These are phyloP conservation scores for Sisyra terminalis DNA, from an alignment of 2,888 invertebrate species.

Conservation along the genomic window DNA sequence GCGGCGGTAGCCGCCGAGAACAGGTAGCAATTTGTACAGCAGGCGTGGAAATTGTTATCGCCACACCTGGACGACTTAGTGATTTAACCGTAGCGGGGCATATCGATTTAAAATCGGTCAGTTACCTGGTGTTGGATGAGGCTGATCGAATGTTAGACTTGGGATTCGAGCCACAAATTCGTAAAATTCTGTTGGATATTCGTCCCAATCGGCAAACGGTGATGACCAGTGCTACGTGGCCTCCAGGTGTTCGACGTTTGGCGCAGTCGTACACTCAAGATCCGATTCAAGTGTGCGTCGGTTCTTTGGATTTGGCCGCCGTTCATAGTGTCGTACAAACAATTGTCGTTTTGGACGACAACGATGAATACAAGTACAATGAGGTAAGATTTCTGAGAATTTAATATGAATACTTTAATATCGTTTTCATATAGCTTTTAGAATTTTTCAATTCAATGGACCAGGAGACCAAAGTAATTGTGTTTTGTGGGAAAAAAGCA, in stretches of 20 bases:
- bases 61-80: constrained; percentile 85
- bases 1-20: constrained; percentile 66
- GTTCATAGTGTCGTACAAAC: constrained; percentile 75
- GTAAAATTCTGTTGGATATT: constrained; percentile 61
- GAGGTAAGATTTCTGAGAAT: constrained; percentile 26
- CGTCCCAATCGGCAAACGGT: constrained; percentile 86
- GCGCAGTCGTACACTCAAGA: constrained; percentile 78
- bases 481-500: constrained; percentile 80
- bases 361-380: constrained; percentile 45
- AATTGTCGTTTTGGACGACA: constrained; percentile 55
- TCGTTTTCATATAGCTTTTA: too few relatives aligned
- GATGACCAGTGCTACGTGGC: constrained; percentile 97
- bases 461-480: constrained; percentile 66
- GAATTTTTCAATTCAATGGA: constrained; percentile 55
- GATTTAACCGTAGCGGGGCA: constrained; percentile 49
- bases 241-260: constrained; percentile 65
- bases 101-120: constrained; percentile 61
- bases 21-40: constrained; percentile 57
- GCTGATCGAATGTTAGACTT: constrained; percentile 78
- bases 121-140: constrained; percentile 86
- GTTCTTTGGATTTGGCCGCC: constrained; percentile 74
- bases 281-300: constrained; percentile 82
- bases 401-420: constrained; percentile 15
- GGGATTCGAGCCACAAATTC: constrained; percentile 80
- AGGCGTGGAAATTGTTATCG: constrained; percentile 90